A percentile compares a stretch with the other conserved stretches of the same genome.
Evolutionary conservation across 2,888 invertebrate genomes (phyloP).

Genomic region (Drosophila mettleri): DNA sequence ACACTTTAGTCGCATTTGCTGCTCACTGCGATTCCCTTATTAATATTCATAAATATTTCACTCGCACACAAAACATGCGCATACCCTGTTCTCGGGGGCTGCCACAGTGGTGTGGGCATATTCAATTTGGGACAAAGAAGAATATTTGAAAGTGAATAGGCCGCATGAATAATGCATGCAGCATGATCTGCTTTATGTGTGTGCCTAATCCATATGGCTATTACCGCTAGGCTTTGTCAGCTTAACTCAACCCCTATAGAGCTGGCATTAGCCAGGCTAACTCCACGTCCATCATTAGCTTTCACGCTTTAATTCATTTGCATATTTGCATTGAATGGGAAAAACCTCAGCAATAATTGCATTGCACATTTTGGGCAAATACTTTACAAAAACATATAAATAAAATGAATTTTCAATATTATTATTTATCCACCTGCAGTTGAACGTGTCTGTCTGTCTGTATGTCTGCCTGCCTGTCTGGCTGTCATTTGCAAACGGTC

Average conservation of each 20-base stretch:
- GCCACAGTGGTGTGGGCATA: not conserved
- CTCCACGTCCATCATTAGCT: not conserved
- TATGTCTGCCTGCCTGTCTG: not conserved
- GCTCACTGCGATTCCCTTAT: conserved; percentile 22
- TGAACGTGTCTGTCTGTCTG: not conserved
- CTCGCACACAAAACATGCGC: not conserved
- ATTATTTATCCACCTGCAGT: conserved; percentile 51
- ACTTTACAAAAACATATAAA: conserved; percentile 26
- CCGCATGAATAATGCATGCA: no score
- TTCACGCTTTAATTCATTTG: conserved; percentile 38
- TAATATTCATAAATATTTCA: conserved; percentile 50
- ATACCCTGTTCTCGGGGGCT: not conserved
- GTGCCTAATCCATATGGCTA: no score
- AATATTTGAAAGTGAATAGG: not conserved
- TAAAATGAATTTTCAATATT: conserved; percentile 63
- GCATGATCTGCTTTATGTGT: not conserved
- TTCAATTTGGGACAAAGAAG: not conserved
- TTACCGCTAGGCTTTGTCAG: no score
- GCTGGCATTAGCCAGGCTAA: not conserved
- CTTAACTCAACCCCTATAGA: not conserved
- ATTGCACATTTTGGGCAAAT: conserved; percentile 57
- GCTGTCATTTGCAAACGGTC: conserved; percentile 17
- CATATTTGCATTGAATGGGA: conserved; percentile 30
- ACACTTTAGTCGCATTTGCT: conserved; percentile 42
- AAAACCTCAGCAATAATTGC: conserved; percentile 65